These are phyloP conservation scores for Zaprionus bogoriensis DNA, from an alignment of 2,888 invertebrate species.

Conservation along the genomic window DNA sequence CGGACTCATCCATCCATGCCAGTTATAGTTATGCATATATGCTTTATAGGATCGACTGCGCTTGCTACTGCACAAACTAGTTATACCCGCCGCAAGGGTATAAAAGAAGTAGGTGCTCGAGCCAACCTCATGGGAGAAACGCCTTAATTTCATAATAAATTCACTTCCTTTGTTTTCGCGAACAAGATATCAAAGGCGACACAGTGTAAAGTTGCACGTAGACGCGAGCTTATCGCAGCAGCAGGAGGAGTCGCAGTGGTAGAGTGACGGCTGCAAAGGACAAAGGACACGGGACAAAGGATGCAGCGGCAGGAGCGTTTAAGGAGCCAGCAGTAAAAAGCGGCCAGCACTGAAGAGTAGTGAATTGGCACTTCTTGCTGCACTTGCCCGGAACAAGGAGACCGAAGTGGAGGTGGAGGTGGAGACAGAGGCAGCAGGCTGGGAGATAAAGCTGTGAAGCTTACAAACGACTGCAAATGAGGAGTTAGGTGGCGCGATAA, in stretches of 20 bases:
- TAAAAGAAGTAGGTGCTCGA: no score
- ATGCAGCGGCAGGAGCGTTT: constrained; percentile 29
- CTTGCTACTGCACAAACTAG: no score
- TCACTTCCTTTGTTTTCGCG: neutral
- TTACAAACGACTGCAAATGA: constrained; percentile 65
- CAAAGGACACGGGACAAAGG: constrained; percentile 30
- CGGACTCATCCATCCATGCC: no score
- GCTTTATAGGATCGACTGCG: no score
- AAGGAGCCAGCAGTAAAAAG: constrained; percentile 38
- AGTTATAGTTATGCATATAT: no score
- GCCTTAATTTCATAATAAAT: neutral
- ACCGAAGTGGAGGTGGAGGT: neutral
- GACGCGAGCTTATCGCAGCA: constrained; percentile 24
- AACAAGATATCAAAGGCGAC: constrained; percentile 18
- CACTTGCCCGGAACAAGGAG: constrained; percentile 27
- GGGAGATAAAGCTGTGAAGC: constrained; percentile 12
- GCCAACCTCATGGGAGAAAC: no score
- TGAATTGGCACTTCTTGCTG: constrained; percentile 65
- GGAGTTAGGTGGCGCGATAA: constrained; percentile 60
- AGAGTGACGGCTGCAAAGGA: no score
- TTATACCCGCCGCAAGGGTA: no score
- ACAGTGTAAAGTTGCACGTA: constrained; percentile 13
- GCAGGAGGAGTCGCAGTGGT: no score
- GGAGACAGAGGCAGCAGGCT: neutral
- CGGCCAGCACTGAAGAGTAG: constrained; percentile 41